Conservation (phyloP, 2,113 vertebrate species). For the Paradoxurus hermaphroditus region DNA sequence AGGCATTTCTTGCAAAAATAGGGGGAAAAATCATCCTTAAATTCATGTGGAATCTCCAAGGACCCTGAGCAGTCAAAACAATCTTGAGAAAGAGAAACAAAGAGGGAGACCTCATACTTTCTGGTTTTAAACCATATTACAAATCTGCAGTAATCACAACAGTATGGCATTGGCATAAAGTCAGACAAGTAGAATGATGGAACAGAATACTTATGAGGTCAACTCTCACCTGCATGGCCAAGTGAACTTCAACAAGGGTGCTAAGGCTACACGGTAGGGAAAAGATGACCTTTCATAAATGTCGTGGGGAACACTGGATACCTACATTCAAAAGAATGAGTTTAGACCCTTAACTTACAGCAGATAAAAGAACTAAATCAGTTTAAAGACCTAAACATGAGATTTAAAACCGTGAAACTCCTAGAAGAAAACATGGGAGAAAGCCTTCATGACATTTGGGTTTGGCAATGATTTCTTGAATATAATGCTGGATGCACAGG, state of each 20-base stretch:
- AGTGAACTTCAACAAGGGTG: background rate
- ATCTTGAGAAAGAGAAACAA: background rate
- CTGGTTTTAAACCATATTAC: background rate
- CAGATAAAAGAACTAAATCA: background rate
- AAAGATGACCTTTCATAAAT: background rate
- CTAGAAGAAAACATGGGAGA: background rate
- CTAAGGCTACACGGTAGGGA: background rate
- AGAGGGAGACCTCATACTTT: background rate
- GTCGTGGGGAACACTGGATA: background rate
- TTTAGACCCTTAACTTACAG: background rate
- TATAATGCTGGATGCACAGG: background rate
- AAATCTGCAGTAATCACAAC: background rate
- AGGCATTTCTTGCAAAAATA: background rate
- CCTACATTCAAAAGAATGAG: background rate
- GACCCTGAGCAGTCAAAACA: background rate
- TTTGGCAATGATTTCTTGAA: background rate
- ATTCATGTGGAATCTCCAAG: background rate
- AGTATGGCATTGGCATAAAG: background rate
- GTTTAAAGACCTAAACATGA: background rate
- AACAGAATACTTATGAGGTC: background rate
- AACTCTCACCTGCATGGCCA: background rate
- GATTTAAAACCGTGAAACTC: background rate
- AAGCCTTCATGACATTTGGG: background rate
- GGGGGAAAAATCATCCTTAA: background rate
- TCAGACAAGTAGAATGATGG: background rate